phyloP scores from a whole-genome alignment of 2,113 vertebrate species.

The Egretta garzetta region DNA sequence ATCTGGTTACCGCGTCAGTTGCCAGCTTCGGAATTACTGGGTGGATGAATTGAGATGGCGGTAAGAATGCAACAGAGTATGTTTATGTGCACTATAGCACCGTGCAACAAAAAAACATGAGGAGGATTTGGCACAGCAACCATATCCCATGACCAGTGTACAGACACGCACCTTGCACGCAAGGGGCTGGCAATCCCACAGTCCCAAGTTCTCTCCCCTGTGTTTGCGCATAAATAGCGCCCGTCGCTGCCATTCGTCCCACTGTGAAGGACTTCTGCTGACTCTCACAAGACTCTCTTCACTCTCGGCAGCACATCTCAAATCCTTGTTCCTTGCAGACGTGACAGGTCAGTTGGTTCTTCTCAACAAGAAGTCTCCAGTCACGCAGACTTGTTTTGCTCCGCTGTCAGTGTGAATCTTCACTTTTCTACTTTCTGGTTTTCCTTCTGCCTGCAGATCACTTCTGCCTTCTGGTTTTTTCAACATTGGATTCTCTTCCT shows the following conservation, averaged over 20 bases:
- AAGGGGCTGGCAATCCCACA: neutral
- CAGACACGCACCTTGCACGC: neutral
- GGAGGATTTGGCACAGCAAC: neutral
- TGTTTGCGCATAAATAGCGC: neutral
- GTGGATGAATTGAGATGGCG: neutral
- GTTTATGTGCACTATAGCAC: neutral
- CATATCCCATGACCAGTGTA: accelerated
- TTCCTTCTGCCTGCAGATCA: neutral
- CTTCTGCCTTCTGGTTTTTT: neutral
- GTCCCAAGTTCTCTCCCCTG: neutral
- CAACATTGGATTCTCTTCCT: neutral
- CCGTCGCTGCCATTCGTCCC: neutral
- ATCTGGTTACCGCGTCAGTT: neutral
- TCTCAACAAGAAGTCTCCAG: neutral
- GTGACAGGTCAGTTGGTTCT: neutral
- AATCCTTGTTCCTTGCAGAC: neutral
- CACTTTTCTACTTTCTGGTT: neutral
- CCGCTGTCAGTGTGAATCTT: neutral
- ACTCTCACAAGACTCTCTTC: neutral
- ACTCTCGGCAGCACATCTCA: neutral
- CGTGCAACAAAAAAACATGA: neutral
- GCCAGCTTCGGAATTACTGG: neutral
- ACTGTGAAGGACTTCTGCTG: neutral
- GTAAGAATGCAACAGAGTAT: neutral
- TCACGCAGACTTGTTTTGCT: neutral